Evolutionary conservation across 2,888 invertebrate species (phyloP), one percentile per base, ranked within the genome.

Genomic region (Phasia obesa): DNA sequence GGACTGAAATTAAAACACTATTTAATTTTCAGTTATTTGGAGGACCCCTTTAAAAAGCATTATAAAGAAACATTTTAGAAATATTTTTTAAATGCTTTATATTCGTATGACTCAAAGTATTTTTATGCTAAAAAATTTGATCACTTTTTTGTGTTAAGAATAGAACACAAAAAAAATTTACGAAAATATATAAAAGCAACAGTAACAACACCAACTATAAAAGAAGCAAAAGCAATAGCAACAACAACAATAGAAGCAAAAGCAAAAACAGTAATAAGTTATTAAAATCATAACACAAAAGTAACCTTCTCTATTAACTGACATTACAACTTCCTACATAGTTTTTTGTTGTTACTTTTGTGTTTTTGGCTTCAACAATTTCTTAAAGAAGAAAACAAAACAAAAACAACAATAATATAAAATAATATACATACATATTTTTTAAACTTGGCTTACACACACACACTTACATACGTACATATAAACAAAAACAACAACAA

Each of bases 301-400:
- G 35, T 78, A 84, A 81, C 85, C 85, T 85, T 84, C 83, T 84
- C 82, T 73, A 79, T 83, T 77, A 81, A 83, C 83, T 81, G 76
- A 77, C 81, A 83, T 82, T 82, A 82, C 84, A 85, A 84, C 85
- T 85, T 85, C 85, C 85, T 85, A 85, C 84, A 85, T 85, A 55
- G n/a, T 70, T 74, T 69, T 31, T 25, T 47, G 11, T 17, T 77
- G 53, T 71, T 69, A 9, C 57, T 67, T 17, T 17, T 55, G 44
- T 27, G 35, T 70, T 74, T 77, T 13, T 53, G 35, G 11, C 35
- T 35, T 4, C 9, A 35, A 35, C 5, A 35, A 35, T 35, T 44
- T 31, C 49, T 55, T 69, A 19, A 47, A 69, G 21, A 31, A 60
- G 38, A 13, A 47, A 31, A 57, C 2, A 19, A 53, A 19, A 53